phyloP scores from a whole-genome alignment of 2,888 invertebrate genomes.

The Pterostichus madidus region DNA sequence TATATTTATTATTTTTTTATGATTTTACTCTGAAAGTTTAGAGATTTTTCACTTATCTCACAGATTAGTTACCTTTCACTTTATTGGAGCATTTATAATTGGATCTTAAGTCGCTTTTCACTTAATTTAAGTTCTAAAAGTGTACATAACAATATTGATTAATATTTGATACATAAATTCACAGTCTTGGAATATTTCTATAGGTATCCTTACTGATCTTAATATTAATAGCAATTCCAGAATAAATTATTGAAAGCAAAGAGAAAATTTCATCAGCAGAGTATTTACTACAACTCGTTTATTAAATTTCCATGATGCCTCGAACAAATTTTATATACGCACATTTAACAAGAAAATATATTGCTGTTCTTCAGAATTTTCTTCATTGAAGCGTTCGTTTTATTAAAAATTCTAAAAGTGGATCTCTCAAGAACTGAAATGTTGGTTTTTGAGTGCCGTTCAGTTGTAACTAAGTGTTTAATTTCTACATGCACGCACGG shows the following conservation, averaged over 20 bases:
- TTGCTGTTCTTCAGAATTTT: slow-evolving; percentile 6
- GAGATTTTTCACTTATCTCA: no score
- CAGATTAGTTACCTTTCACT: no score
- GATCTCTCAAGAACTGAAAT: background rate
- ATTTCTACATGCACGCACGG: slow-evolving; percentile 17
- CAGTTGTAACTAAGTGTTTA: slow-evolving; percentile 8
- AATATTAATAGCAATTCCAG: slow-evolving; percentile 13
- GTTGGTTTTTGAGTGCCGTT: background rate
- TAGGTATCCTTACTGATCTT: background rate
- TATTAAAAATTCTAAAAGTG: background rate
- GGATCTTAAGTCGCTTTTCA: no score
- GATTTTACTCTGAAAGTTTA: no score
- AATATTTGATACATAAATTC: background rate
- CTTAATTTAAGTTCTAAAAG: no score
- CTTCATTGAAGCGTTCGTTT: background rate
- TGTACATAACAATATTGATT: background rate
- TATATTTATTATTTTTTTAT: no score
- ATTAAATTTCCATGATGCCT: slow-evolving; percentile 18
- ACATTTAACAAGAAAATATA: slow-evolving; percentile 43
- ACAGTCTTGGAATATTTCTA: background rate
- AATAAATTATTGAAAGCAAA: slow-evolving; percentile 5
- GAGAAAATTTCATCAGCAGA: background rate
- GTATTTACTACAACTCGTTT: background rate
- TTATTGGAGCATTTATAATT: no score
- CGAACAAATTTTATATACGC: slow-evolving; percentile 15